Base-by-base conservation (phyloP, 2,888 invertebrate species). In the Plusia festucae region DNA sequence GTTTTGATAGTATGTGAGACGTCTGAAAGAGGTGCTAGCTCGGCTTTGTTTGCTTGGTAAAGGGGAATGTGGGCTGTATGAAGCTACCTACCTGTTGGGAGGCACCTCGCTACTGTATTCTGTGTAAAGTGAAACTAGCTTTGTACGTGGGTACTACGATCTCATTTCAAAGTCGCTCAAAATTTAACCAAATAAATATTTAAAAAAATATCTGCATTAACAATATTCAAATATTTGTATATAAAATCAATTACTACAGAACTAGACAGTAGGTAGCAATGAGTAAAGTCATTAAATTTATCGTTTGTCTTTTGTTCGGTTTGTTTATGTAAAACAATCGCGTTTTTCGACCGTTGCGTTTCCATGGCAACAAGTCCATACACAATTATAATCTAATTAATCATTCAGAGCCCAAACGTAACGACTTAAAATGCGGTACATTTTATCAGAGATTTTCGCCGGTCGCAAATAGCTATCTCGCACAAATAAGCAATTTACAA, bases 401-500 rank as follows among this genome's bases (percentile, higher is more conserved):
- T 85, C 84, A 82, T 76, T 65, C 57, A 62, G 65, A 75, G 68
- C 70, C 34, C 22, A 73, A 79, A 76, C 72, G 56, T 55, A 60
- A 54, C 54, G 68, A 61, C 68, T 73, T 68, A 72, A 70, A 78
- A 79, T 71, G 68, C 72, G 66, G 64, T 71, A 76, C 70, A 71
- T 71, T 74, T 70, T 73, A 73, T 76, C 77, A 64, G 61, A 57
- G 58, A 71, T 73, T 78, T 72, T 63, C 71, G 70, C 51, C 62
- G 51, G 40, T 72, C 78, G 64, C 82, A 85, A 86, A 85, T 85
- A 86, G 84, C 70, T 69, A 78, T 70, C 60, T 51, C 62, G 77
- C 84, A 86, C 90, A 91, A 90, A 91, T 91, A 92, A 90, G 91
- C 89, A 91, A 93, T 93, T 92, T 92, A 92, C 93, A 92, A 92